Evolutionary conservation across 2,113 vertebrate genomes (phyloP).

Genomic region (Nesoenas mayeri): DNA sequence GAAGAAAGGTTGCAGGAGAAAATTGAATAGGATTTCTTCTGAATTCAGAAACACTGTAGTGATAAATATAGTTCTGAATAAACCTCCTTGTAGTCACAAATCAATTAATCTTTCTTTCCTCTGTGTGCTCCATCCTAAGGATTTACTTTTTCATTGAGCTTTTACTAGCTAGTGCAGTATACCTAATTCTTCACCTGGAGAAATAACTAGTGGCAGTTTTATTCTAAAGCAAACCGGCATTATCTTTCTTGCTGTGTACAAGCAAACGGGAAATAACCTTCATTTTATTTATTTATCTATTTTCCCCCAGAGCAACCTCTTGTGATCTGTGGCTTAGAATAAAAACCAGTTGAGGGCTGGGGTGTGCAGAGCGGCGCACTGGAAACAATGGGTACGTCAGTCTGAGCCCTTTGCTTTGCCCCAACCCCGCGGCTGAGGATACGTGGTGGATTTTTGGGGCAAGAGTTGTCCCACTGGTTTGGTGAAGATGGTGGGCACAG

Average conservation of each 20-base stretch:
- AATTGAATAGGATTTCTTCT: constrained; percentile 67
- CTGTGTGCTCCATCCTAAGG: constrained; percentile 4
- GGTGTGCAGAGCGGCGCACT: neutral
- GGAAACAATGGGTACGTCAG: neutral
- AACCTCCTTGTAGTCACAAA: constrained; percentile 57
- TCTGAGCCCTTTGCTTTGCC: neutral
- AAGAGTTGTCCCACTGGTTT: neutral
- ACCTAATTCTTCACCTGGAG: constrained; percentile 63
- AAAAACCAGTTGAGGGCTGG: neutral
- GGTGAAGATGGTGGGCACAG: neutral
- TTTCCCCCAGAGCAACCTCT: neutral
- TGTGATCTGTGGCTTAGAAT: neutral
- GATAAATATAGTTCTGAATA: constrained; percentile 74
- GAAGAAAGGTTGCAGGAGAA: constrained; percentile 47
- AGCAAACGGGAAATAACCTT: constrained; percentile 25
- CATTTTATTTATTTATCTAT: neutral
- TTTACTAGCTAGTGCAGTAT: neutral
- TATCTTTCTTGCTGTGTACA: constrained; percentile 61
- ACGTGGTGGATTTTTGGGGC: neutral
- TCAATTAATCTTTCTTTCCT: constrained; percentile 67
- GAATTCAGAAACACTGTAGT: constrained; percentile 70
- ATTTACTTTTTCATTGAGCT: constrained; percentile 64
- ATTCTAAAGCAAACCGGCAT: constrained; percentile 43
- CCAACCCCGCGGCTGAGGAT: neutral
- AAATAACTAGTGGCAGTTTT: constrained; percentile 67